These are phyloP conservation scores for Cosmorhoe ocellata DNA, from an alignment of 2,888 invertebrate genomes.

Conservation along the genomic window DNA sequence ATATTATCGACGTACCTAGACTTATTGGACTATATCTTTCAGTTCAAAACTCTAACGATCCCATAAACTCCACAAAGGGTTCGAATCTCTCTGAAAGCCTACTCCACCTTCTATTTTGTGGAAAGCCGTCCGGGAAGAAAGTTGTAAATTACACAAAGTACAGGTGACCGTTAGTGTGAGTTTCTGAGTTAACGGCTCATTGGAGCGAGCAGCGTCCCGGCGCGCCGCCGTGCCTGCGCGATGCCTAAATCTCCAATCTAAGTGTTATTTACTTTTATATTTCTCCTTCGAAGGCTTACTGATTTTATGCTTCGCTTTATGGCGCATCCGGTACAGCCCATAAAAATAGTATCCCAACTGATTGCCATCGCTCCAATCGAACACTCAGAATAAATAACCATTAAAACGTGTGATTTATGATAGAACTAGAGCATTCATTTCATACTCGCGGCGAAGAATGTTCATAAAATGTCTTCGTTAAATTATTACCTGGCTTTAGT, in stretches of 20 bases:
- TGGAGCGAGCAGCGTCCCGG: slow-evolving; percentile 42
- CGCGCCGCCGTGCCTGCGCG: slow-evolving; percentile 39
- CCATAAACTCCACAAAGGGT: slow-evolving; percentile 19
- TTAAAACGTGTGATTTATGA: slow-evolving; percentile 67
- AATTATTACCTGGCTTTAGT: slow-evolving; percentile 36
- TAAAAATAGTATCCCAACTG: slow-evolving; percentile 75
- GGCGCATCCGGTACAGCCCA: slow-evolving; percentile 72
- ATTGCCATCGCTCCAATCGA: slow-evolving; percentile 70
- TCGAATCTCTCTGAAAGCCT: slow-evolving; percentile 12
- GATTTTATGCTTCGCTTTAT: slow-evolving; percentile 77
- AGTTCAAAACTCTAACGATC: slow-evolving; percentile 16
- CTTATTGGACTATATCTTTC: neutral
- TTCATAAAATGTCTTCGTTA: slow-evolving; percentile 36
- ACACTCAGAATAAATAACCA: slow-evolving; percentile 67
- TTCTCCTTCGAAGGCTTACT: slow-evolving; percentile 68
- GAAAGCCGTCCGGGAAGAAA: slow-evolving; percentile 21
- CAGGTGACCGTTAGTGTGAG: slow-evolving; percentile 47
- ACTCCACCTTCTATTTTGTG: slow-evolving; percentile 10
- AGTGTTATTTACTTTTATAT: slow-evolving; percentile 78
- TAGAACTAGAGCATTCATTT: slow-evolving; percentile 48
- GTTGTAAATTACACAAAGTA: slow-evolving; percentile 46
- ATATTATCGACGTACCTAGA: no score
- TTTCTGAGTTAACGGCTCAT: slow-evolving; percentile 51
- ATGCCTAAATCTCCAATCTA: slow-evolving; percentile 68
- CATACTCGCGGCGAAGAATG: slow-evolving; percentile 40